Conservation (phyloP, 2,888 invertebrate genomes). For the Cephalotes varians region DNA sequence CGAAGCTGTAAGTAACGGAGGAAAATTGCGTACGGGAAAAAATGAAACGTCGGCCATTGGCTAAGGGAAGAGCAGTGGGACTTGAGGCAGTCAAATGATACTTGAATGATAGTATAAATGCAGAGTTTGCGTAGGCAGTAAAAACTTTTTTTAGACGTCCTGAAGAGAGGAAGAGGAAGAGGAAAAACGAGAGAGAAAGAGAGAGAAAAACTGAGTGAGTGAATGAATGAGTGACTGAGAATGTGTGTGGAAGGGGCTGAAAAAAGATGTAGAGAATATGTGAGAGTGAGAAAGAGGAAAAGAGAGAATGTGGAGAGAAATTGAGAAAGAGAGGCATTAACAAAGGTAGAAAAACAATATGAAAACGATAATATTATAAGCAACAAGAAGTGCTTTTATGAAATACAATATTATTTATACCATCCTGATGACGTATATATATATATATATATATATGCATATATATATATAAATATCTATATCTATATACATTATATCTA, state of each 20-base stretch:
- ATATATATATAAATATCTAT: slow-evolving; percentile 67
- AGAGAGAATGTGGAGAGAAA: background rate
- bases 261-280: background rate
- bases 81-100: slow-evolving; percentile 45
- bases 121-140: slow-evolving; percentile 33
- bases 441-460: slow-evolving; percentile 65
- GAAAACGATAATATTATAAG: slow-evolving; percentile 83
- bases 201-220: background rate
- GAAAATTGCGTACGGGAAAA: slow-evolving; percentile 28
- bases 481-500: slow-evolving; percentile 64
- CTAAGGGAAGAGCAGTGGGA: slow-evolving; percentile 34
- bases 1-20: slow-evolving; percentile 45
- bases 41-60: slow-evolving; percentile 28
- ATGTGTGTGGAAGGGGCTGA: background rate
- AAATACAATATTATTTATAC: slow-evolving; percentile 85
- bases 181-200: background rate
- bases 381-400: slow-evolving; percentile 85
- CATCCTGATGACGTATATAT: slow-evolving; percentile 81
- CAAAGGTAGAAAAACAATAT: slow-evolving; percentile 72
- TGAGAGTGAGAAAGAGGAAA: background rate
- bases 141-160: slow-evolving; percentile 57
- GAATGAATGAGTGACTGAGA: background rate
- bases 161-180: slow-evolving; percentile 20
- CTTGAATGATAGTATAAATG: slow-evolving; percentile 61
- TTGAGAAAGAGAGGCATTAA: slow-evolving; percentile 60